Base-by-base conservation (phyloP, 53 echinoderm and acorn worm genomes). In the Echinometra lucunter region DNA sequence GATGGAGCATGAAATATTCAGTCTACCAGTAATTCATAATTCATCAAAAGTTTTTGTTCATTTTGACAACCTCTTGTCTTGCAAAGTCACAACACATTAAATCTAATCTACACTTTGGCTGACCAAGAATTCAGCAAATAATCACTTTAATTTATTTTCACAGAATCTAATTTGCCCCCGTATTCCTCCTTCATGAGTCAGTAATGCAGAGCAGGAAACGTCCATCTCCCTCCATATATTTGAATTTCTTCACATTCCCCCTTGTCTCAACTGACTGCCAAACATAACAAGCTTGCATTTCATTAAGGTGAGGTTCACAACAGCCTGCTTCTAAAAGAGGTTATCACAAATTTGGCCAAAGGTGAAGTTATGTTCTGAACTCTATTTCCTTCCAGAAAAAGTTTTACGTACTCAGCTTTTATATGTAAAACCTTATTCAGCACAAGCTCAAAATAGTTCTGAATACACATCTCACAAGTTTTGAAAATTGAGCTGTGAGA, bases 241-340 rank as follows among this genome's bases (percentile, higher is more conserved):
- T 44, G 44, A 81, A 38, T 81, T 85, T 85, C 49, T 85, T 12
- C 53, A n/a, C 27, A n/a, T 2, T 37, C 85, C 85, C 49, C 49
- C 85, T 85, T 49, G 85, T 85, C 49, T 49, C 53, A 85, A 49
- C 30, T 8, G 85, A 85, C 27, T 49, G 37, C 85, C 53, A 47
- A 85, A 45, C 85, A 85, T 49, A 85, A 85, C 85, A 85, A n/a
- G 85, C 30, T 85, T 28, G 27, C 85, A 28, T 85, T 44, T 85
- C 21, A 42, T 78, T 42, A 78, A 42, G 19, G 40, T 78, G 78
- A 78, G 38, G 32, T 69, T 2, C 19, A 21, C 25, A 34, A 32
- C 30, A 9, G 69, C 69, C 69, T 69, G 69, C 15, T 69, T 69
- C 34, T 32, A 30, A 34, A 32, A 34, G n/a, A 32, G 69, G 69